phyloP scores from a whole-genome alignment of 2,113 vertebrate species.

The Halcyon senegalensis region DNA sequence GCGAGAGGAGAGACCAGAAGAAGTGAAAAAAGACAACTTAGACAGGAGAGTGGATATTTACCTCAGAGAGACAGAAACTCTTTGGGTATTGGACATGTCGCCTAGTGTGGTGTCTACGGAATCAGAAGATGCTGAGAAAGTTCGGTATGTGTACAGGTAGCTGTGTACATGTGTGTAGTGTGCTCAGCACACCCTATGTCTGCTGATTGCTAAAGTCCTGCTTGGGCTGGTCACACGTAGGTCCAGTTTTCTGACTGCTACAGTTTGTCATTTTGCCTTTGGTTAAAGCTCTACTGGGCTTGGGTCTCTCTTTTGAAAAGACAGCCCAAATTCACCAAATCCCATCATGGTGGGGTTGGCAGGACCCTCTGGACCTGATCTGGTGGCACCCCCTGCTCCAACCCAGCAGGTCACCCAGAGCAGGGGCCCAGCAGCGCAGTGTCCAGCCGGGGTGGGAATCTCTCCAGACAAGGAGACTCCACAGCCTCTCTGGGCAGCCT shows the following conservation, averaged over 20 bases:
- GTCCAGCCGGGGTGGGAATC: too few species aligned
- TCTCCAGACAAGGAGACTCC: too few species aligned
- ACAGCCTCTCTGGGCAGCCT: not conserved
- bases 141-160: constrained; percentile 72
- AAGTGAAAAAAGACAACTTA: constrained; percentile 75
- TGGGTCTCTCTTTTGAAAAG: not conserved
- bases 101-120: constrained; percentile 75
- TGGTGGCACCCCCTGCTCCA: too few species aligned
- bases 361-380: too few species aligned
- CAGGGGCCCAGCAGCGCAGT: too few species aligned
- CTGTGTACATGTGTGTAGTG: not conserved
- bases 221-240: not conserved
- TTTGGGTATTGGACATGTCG: constrained; percentile 82
- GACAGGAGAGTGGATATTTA: constrained; percentile 72
- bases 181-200: not conserved
- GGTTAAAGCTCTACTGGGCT: not conserved
- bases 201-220: not conserved
- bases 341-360: too few species aligned
- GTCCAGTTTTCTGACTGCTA: not conserved
- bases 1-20: constrained; percentile 59
- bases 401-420: too few species aligned
- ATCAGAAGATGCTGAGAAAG: constrained; percentile 73
- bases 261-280: not conserved
- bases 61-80: constrained; percentile 81
- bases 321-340: not conserved